Percentiles rank a stretch among this genome's conserved stretches.
Evolutionary conservation across 2,888 invertebrate genomes (phyloP).

Genomic region (Eubasilissa splendida): DNA sequence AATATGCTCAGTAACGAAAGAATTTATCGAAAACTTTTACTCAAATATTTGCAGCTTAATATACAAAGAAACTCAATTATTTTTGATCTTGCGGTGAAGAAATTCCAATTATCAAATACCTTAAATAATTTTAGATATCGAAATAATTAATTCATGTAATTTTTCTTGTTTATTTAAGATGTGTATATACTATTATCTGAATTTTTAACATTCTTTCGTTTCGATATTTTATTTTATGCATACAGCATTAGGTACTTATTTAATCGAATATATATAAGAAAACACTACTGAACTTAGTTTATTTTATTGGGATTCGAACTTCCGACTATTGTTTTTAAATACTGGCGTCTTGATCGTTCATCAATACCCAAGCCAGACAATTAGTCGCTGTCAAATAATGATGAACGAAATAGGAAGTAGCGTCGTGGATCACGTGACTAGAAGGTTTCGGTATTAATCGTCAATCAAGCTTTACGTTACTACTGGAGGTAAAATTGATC

Average conservation of each 20-base stretch:
- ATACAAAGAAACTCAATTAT: constrained; percentile 24
- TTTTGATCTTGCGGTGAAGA: constrained; percentile 34
- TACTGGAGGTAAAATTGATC: neutral
- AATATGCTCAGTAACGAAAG: constrained; percentile 23
- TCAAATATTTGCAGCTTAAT: constrained; percentile 5
- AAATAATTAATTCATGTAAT: neutral
- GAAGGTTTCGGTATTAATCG: constrained; percentile 4
- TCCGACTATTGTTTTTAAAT: neutral
- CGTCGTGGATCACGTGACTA: neutral
- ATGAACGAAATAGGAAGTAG: neutral
- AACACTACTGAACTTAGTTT: neutral
- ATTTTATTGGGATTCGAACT: neutral
- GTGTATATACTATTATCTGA: neutral
- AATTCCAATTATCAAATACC: constrained; percentile 33
- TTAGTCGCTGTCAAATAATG: neutral
- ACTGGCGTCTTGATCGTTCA: neutral
- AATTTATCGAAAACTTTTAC: constrained; percentile 33
- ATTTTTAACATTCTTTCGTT: neutral
- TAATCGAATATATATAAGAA: neutral
- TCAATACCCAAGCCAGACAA: neutral
- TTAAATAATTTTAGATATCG: neutral
- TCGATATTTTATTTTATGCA: neutral
- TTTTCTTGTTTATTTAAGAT: no score
- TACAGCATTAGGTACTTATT: neutral
- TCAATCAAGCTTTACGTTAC: constrained; percentile 7